Evolutionary conservation across 1,140 invertebrate species (phyloP).

Genomic region (Apolygus lucorum): DNA sequence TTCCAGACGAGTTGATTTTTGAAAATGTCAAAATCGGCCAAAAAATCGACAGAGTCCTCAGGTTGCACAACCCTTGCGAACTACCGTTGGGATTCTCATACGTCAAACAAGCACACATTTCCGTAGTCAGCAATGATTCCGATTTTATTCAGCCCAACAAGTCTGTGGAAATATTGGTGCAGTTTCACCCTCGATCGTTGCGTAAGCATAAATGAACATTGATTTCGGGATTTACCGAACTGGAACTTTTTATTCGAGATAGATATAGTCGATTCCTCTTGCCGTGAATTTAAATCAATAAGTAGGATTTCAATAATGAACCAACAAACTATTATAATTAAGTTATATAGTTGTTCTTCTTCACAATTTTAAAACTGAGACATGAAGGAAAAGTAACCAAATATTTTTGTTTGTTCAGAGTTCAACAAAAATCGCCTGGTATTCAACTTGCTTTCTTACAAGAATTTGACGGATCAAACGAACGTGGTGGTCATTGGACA

Average conservation of each 20-base stretch:
- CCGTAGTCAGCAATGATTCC: neutral
- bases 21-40: neutral
- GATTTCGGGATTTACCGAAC: too few relatives aligned
- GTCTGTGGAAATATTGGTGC: slow-evolving; percentile 13
- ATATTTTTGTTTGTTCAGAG: neutral
- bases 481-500: neutral
- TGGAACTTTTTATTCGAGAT: too few relatives aligned
- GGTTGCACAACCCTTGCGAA: neutral
- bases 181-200: neutral
- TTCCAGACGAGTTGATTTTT: slow-evolving; percentile 12
- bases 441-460: neutral
- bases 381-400: too few relatives aligned
- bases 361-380: too few relatives aligned
- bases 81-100: slow-evolving; percentile 18
- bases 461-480: neutral
- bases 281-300: neutral
- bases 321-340: neutral
- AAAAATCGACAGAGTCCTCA: slow-evolving; percentile 13
- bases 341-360: too few relatives aligned
- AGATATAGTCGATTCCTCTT: too few relatives aligned
- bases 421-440: neutral
- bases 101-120: neutral
- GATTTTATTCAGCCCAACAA: slow-evolving; percentile 16
- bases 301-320: neutral
- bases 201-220: slow-evolving; percentile 8